Conservation (phyloP, 2,113 vertebrate genomes). For the Gnathonemus echidnorhynchus region DNA sequence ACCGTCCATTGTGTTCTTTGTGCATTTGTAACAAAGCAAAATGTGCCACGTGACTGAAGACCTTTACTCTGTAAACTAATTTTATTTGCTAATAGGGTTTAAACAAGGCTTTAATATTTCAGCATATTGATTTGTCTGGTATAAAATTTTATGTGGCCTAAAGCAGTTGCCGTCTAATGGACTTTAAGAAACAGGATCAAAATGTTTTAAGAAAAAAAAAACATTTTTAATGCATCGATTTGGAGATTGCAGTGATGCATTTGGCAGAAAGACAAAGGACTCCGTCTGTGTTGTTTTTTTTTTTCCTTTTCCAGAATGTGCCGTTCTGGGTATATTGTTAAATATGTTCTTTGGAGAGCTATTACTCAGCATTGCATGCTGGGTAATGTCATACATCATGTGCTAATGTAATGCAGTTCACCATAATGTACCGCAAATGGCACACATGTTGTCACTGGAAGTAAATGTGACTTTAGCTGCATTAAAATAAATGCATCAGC, state of each 20-base stretch:
- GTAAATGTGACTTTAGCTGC: neutral
- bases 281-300: neutral
- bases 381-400: neutral
- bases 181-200: conserved; percentile 42
- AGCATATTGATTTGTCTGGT: conserved; percentile 47
- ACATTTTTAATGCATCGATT: conserved; percentile 54
- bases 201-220: conserved; percentile 33
- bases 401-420: neutral
- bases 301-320: neutral
- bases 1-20: neutral
- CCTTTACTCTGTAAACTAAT: conserved; percentile 2
- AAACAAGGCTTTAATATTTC: conserved; percentile 42
- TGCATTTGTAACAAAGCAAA: neutral
- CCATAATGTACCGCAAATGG: neutral
- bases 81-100: conserved; percentile 47
- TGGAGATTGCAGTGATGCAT: conserved; percentile 28
- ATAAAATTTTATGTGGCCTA: conserved; percentile 49
- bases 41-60: neutral
- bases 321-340: conserved; percentile 12
- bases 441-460: neutral
- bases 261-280: conserved; percentile 31
- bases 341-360: conserved; percentile 4
- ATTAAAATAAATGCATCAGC: neutral
- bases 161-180: conserved; percentile 48
- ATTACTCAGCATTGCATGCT: neutral